Evolutionary conservation across 2,797 vertebrate genomes (phyloP).

Genomic region (Salmo trutta): DNA sequence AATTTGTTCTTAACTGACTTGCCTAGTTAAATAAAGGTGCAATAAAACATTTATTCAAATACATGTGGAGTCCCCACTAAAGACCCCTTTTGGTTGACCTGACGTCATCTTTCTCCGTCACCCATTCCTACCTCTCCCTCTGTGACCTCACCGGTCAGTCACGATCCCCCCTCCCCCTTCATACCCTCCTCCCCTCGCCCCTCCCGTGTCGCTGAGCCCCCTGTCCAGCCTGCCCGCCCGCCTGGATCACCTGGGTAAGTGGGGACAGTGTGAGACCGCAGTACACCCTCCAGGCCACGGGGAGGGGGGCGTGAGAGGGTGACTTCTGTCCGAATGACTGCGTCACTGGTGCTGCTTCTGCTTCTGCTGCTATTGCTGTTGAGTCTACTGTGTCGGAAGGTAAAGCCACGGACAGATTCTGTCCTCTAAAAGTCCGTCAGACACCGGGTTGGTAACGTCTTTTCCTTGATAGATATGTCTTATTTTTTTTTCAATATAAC

Average conservation of each 20-base stretch:
- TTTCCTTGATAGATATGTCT: not conserved
- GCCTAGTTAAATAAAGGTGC: too few species aligned
- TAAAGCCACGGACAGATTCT: not conserved
- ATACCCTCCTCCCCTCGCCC: constrained; percentile 39
- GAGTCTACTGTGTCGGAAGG: constrained; percentile 5
- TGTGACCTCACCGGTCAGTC: constrained; percentile 58
- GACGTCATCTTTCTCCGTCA: not conserved
- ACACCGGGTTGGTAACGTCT: not conserved
- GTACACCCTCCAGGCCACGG: not conserved
- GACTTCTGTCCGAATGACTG: not conserved
- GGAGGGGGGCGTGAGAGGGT: not conserved
- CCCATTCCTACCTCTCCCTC: not conserved
- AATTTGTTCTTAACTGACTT: too few species aligned
- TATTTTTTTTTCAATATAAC: not conserved
- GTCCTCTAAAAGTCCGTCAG: not conserved
- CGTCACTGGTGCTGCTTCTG: not conserved
- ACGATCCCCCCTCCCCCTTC: constrained; percentile 69
- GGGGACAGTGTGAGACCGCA: not conserved
- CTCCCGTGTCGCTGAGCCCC: constrained; percentile 25
- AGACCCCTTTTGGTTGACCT: not conserved
- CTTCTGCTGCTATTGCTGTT: not conserved
- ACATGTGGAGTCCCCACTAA: not conserved
- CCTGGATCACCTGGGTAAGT: constrained; percentile 76
- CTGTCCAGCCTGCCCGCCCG: constrained; percentile 60
- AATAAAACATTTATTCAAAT: too few species aligned